Evolutionary conservation across 2,113 vertebrate genomes (phyloP).

Genomic region (Micronycteris hirsuta): DNA sequence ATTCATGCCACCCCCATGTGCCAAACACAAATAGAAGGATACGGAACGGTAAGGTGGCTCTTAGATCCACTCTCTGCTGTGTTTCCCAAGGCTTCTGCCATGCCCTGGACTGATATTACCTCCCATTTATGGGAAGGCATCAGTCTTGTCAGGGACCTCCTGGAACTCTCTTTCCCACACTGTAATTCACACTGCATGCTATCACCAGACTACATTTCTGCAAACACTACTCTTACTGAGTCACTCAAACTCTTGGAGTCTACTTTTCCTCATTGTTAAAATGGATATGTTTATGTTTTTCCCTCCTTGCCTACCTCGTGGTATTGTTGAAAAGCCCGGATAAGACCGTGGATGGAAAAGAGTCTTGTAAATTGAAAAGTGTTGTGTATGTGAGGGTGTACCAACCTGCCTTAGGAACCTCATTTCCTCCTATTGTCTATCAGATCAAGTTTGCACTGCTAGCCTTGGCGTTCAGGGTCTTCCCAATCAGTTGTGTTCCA

Average conservation of each 20-base stretch:
- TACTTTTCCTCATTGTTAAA: slow-evolving; percentile 34
- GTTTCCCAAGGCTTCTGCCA: slow-evolving; percentile 19
- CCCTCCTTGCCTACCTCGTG: background rate
- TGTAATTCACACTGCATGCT: slow-evolving; percentile 66
- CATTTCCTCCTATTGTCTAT: background rate
- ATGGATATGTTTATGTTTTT: slow-evolving; percentile 54
- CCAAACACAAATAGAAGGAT: slow-evolving; percentile 21
- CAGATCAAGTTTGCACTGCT: background rate
- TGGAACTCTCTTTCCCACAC: slow-evolving; percentile 53
- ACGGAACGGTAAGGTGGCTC: background rate
- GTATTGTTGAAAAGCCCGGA: background rate
- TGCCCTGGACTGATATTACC: slow-evolving; percentile 30
- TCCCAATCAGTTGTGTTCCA: background rate
- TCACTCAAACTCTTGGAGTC: slow-evolving; percentile 39
- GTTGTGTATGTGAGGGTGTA: fast-evolving
- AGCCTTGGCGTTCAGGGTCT: background rate
- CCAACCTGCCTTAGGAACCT: background rate
- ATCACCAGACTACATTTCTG: slow-evolving; percentile 49
- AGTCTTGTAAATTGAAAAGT: background rate
- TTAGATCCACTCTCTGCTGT: slow-evolving; percentile 45
- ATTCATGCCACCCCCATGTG: background rate
- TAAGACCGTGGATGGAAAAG: background rate
- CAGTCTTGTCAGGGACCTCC: slow-evolving; percentile 35
- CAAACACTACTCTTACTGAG: slow-evolving; percentile 56
- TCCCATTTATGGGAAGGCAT: slow-evolving; percentile 38